A percentile compares a stretch with the other conserved stretches of the same genome.
phyloP scores from a whole-genome alignment of 2,797 vertebrate genomes.

The Ciconia nigra region DNA sequence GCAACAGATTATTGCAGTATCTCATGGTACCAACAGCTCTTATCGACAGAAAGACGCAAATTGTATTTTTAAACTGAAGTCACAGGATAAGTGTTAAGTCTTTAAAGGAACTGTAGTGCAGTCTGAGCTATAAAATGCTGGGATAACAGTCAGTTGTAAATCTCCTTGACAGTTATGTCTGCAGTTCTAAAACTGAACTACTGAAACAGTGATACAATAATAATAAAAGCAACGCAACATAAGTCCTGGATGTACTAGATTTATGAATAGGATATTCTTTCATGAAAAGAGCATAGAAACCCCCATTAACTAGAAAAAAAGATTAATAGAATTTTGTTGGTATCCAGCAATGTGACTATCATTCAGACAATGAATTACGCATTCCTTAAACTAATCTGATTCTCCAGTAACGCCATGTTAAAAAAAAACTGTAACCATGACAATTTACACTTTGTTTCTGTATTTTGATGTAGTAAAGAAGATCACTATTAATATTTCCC shows the following conservation, averaged over 20 bases:
- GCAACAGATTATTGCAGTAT: background rate
- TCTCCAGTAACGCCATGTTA: background rate
- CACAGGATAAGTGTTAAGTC: conserved; percentile 61
- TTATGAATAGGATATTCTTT: conserved; percentile 62
- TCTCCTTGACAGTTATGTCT: conserved; percentile 68
- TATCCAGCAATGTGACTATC: background rate
- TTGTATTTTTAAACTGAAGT: conserved; percentile 68
- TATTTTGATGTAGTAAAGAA: background rate
- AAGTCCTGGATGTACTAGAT: conserved; percentile 54
- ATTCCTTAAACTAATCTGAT: background rate
- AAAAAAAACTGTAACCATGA: background rate
- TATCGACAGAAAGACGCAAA: conserved; percentile 11
- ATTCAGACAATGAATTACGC: background rate
- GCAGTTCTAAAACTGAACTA: conserved; percentile 71
- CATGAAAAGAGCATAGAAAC: conserved; percentile 55
- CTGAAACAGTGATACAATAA: conserved; percentile 72
- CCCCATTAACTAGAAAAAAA: conserved; percentile 43
- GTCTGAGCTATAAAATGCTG: conserved; percentile 60
- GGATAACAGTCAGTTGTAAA: conserved; percentile 48
- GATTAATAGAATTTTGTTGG: conserved; percentile 30
- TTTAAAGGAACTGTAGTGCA: conserved; percentile 65
- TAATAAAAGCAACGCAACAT: conserved; percentile 67
- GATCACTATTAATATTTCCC: background rate
- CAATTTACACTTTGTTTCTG: background rate
- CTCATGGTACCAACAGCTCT: background rate